Evolutionary conservation across 92 coral and sea anemone genomes (phyloP), one percentile per base, ranked within the genome.

Genomic region (Nematostella vectensis): DNA sequence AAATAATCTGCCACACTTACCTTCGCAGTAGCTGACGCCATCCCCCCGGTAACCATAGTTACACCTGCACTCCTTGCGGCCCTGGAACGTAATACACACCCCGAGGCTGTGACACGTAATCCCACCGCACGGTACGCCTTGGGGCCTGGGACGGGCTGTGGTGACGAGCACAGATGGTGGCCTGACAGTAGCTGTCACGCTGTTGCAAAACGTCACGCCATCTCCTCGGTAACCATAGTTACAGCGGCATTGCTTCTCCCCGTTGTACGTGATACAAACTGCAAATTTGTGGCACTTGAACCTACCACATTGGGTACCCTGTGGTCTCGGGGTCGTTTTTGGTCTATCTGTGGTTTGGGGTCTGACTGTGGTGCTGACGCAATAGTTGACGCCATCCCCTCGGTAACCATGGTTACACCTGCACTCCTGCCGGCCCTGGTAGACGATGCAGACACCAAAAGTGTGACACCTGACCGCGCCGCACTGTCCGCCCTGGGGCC

Each of bases 31-130:
- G 15, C 29, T 65, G 50, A 58, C 6, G 16, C 80, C 84, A 28
- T 77, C 83, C 18, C 94, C 94, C 36, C 67, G 68, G 82, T 79
- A 83, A 60, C 94, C 94, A 28, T 58, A 48, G 29, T 68, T 59
- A 59, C 94, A 83, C 3, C 82, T 70, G 57, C 94, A 83, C 42
- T 79, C 72, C 31, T 69, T 31, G 1, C 31, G 52, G 31, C 75
- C 86, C 17, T 67, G 33, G 36, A 57, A 67, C 28, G 22, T 49
- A n/a, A 84, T 58, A 43, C 94, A 84, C 15, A 70, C 67, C 13
- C 87, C 94, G 10, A 31, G 60, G 43, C 59, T 29, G 44, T 79
- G 94, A 33, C 94, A 84, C 40, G 40, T 33, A 15, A 33, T 15
- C 15, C 15, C 8, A 15, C 40, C 40, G 15, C 40, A 33, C 15